Evolutionary conservation across 2,797 vertebrate species (phyloP).

Genomic region (Cryptoprocta ferox): DNA sequence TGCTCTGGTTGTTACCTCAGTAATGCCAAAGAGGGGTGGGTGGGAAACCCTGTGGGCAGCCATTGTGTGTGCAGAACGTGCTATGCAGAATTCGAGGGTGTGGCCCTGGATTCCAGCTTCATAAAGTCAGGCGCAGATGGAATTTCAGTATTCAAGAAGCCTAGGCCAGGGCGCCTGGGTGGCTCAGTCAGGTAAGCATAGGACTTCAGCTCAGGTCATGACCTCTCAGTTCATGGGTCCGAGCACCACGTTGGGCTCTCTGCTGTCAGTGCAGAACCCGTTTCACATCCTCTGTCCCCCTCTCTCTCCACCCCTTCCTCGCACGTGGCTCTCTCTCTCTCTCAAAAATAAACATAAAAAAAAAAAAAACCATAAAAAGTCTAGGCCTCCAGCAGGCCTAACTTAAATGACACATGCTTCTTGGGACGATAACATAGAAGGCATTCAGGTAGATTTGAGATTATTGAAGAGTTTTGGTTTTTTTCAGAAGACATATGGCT

Average conservation of each 20-base stretch:
- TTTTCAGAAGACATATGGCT: neutral
- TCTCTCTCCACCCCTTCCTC: too few species aligned
- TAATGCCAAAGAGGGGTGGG: neutral
- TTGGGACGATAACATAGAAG: neutral
- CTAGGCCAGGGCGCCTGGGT: too few species aligned
- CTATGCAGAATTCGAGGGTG: neutral
- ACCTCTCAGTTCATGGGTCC: too few species aligned
- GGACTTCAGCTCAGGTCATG: too few species aligned
- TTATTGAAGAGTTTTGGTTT: neutral
- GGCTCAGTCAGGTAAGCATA: too few species aligned
- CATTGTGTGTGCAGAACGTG: neutral
- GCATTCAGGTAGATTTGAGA: neutral
- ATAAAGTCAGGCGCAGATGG: neutral
- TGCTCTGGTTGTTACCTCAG: neutral
- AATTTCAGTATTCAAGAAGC: neutral
- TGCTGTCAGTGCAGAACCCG: too few species aligned
- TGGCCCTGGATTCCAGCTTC: constrained; percentile 23
- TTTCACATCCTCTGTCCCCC: too few species aligned
- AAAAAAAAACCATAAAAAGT: neutral
- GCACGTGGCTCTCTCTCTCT: too few species aligned
- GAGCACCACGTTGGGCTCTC: too few species aligned
- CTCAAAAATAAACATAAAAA: too few species aligned
- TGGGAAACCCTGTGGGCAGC: neutral
- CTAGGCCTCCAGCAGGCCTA: neutral
- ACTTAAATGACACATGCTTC: neutral